These are phyloP conservation scores for Coptotermes formosanus DNA, from an alignment of 1,140 invertebrate genomes.

Conservation along the genomic window DNA sequence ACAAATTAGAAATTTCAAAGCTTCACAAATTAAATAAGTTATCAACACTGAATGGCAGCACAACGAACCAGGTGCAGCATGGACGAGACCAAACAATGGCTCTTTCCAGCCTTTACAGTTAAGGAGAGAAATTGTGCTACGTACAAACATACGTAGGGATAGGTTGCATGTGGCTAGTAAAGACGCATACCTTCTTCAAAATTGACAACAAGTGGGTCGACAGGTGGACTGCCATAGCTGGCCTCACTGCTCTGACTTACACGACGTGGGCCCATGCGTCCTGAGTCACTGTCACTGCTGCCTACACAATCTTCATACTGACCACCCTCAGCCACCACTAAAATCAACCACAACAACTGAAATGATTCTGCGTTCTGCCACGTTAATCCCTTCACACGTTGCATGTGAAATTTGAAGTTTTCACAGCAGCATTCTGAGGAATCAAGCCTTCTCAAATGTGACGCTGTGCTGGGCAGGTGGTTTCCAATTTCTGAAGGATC, in stretches of 20 bases:
- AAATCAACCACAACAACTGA: neutral
- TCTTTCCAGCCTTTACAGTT: neutral
- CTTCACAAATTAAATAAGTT: constrained; percentile 9
- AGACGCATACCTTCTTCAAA: constrained; percentile 78
- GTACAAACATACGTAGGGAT: neutral
- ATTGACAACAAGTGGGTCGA: constrained; percentile 66
- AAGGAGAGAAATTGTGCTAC: constrained; percentile 1
- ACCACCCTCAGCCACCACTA: constrained; percentile 25
- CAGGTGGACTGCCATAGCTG: constrained; percentile 40
- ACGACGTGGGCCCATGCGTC: constrained; percentile 31
- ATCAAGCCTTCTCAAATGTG: too few relatives aligned
- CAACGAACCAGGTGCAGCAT: neutral
- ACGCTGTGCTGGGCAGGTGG: too few relatives aligned
- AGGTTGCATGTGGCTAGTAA: constrained; percentile 52
- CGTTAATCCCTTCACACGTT: neutral
- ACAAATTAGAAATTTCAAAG: neutral
- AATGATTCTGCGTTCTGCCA: neutral
- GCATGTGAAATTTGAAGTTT: neutral
- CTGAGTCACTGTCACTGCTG: constrained; percentile 32
- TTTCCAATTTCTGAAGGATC: too few relatives aligned
- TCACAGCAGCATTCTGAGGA: too few relatives aligned
- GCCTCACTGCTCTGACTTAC: constrained; percentile 38
- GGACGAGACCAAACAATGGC: constrained; percentile 21
- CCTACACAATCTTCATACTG: constrained; percentile 28
- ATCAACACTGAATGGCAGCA: constrained; percentile 26